Evolutionary conservation across 2,888 invertebrate species (phyloP).

Genomic region (Piscicola geometra): DNA sequence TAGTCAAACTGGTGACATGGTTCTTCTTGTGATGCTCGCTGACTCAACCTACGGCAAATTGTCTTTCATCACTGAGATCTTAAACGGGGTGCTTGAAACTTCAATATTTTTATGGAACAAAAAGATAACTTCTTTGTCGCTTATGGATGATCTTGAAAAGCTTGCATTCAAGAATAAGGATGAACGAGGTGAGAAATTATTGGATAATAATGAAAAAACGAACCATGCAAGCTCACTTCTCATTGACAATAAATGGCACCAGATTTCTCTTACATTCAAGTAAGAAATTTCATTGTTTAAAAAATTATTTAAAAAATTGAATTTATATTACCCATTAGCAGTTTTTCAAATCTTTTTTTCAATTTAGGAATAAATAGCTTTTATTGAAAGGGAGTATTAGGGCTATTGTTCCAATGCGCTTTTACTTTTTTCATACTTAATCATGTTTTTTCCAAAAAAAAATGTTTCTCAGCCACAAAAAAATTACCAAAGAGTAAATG

Average conservation of each 20-base stretch:
- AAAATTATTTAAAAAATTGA: background rate
- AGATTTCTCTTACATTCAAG: background rate
- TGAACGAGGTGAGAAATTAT: background rate
- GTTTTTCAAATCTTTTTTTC: too few species aligned
- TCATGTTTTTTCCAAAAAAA: background rate
- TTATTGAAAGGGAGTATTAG: too few species aligned
- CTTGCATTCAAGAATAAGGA: background rate
- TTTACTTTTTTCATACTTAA: too few species aligned
- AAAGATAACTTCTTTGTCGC: background rate
- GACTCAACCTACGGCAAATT: background rate
- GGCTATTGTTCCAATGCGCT: too few species aligned
- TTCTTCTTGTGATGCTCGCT: background rate
- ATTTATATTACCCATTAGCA: background rate
- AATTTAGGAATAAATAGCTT: too few species aligned
- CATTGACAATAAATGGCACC: constrained; percentile 2
- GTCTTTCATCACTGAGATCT: background rate
- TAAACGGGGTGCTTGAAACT: background rate
- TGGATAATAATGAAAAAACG: background rate
- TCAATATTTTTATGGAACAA: background rate
- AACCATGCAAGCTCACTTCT: background rate
- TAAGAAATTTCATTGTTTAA: background rate
- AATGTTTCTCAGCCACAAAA: background rate
- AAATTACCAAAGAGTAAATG: background rate
- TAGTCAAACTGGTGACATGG: background rate
- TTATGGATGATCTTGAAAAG: too few species aligned